Evolutionary conservation across 2,797 vertebrate species (phyloP).

Genomic region (Discoglossus pictus): DNA sequence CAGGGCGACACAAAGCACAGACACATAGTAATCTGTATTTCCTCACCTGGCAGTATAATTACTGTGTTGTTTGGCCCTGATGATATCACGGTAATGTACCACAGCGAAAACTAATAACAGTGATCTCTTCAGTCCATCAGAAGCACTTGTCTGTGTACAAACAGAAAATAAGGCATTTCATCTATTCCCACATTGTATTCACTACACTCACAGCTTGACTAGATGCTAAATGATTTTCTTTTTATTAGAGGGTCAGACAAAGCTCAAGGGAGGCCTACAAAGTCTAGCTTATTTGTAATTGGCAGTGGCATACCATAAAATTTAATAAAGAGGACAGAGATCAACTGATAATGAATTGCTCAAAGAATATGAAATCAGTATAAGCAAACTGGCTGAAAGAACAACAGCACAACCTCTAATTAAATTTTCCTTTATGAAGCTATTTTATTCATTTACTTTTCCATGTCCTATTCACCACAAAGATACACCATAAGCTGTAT

Average conservation of each 20-base stretch:
- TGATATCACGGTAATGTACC: constrained; percentile 37
- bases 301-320: constrained; percentile 24
- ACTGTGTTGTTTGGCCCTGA: constrained; percentile 34
- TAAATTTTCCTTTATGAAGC: constrained; percentile 1
- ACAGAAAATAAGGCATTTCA: constrained; percentile 18
- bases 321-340: constrained; percentile 25
- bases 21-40: constrained; percentile 26
- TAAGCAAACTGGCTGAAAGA: constrained; percentile 26
- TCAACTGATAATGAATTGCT: constrained; percentile 38
- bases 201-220: constrained; percentile 17
- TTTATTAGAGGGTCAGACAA: constrained; percentile 22
- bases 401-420: constrained; percentile 8
- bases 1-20: background rate
- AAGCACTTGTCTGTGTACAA: constrained; percentile 18
- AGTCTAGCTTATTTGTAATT: constrained; percentile 29
- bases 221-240: constrained; percentile 36
- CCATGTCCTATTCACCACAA: too few species aligned
- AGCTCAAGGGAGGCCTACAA: background rate
- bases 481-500: too few species aligned
- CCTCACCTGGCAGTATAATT: constrained; percentile 35
- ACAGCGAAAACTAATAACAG: constrained; percentile 35
- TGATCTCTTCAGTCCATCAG: constrained; percentile 26
- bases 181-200: constrained; percentile 8
- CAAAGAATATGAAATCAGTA: constrained; percentile 33
- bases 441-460: too few species aligned